Percentiles rank a stretch among this genome's conserved stretches.
Conservation (phyloP, 1,140 invertebrate genomes). For the Diabrotica undecimpunctata region DNA sequence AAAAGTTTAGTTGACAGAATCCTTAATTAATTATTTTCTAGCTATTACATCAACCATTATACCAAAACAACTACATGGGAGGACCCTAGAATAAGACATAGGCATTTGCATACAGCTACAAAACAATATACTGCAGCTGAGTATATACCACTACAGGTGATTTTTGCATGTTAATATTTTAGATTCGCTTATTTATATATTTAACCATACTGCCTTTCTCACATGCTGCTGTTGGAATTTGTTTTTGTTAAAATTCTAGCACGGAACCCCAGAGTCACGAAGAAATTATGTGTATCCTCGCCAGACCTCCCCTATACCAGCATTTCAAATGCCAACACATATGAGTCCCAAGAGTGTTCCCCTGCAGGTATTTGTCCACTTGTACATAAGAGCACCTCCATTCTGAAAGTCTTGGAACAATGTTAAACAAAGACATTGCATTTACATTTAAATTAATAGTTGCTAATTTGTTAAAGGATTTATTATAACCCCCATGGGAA, state of each 20-base stretch:
- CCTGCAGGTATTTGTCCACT: slow-evolving; percentile 39
- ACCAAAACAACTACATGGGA: slow-evolving; percentile 55
- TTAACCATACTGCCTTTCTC: slow-evolving; percentile 17
- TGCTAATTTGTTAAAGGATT: no score
- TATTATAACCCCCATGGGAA: no score
- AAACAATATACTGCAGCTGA: slow-evolving; percentile 34
- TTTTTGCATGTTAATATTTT: slow-evolving; percentile 13
- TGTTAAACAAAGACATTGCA: no score
- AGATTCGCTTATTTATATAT: slow-evolving; percentile 3
- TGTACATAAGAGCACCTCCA: slow-evolving; percentile 6
- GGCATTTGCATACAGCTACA: slow-evolving; percentile 33
- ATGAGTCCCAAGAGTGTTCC: slow-evolving; percentile 38
- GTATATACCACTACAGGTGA: slow-evolving; percentile 39
- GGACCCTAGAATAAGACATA: slow-evolving; percentile 39
- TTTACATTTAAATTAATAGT: no score
- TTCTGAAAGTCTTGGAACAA: background rate
- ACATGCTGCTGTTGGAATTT: slow-evolving; percentile 39
- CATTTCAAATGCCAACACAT: slow-evolving; percentile 44
- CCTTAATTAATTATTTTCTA: slow-evolving; percentile 46
- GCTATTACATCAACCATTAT: slow-evolving; percentile 74
- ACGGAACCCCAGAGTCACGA: slow-evolving; percentile 47
- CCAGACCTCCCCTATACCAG: slow-evolving; percentile 45
- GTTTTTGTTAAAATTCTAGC: slow-evolving; percentile 30
- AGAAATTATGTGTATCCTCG: slow-evolving; percentile 48
- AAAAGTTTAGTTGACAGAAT: background rate